Percentiles rank a stretch among this genome's conserved stretches.
Evolutionary conservation across 2,888 invertebrate genomes (phyloP).

Genomic region (Leptopilina drosophilae): DNA sequence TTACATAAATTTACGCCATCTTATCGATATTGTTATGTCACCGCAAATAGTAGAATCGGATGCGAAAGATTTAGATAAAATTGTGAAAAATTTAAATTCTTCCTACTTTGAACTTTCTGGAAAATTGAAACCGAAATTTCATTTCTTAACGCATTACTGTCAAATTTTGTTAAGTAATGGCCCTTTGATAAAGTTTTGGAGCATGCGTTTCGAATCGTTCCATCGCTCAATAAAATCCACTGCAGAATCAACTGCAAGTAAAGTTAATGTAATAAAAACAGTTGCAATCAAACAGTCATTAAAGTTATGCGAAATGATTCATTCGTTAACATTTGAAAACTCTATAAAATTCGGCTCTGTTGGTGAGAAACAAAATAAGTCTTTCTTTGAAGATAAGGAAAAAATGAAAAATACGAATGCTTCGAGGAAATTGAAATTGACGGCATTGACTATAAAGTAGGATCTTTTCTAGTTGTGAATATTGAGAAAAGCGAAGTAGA

Average conservation of each 20-base stretch:
- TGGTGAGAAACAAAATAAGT: too few species aligned
- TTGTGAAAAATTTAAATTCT: not conserved
- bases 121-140: not conserved
- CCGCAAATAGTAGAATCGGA: not conserved
- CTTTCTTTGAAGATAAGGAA: too few species aligned
- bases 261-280: slow-evolving; percentile 4
- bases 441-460: too few species aligned
- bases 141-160: not conserved
- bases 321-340: slow-evolving; percentile 15
- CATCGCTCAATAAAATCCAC: not conserved
- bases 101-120: not conserved
- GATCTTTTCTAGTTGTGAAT: too few species aligned
- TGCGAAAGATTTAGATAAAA: not conserved
- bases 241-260: slow-evolving; percentile 12
- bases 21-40: slow-evolving; percentile 14
- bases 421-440: too few species aligned
- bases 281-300: not conserved
- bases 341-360: not conserved
- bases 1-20: slow-evolving; percentile 15
- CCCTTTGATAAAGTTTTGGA: slow-evolving; percentile 14
- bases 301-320: slow-evolving; percentile 13
- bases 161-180: slow-evolving; percentile 9
- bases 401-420: too few species aligned
- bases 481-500: too few species aligned
- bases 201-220: slow-evolving; percentile 16